Percentiles rank a stretch among this genome's conserved stretches.
phyloP scores from a whole-genome alignment of 1,140 invertebrate genomes.

The Pseudomyrmex concolor region DNA sequence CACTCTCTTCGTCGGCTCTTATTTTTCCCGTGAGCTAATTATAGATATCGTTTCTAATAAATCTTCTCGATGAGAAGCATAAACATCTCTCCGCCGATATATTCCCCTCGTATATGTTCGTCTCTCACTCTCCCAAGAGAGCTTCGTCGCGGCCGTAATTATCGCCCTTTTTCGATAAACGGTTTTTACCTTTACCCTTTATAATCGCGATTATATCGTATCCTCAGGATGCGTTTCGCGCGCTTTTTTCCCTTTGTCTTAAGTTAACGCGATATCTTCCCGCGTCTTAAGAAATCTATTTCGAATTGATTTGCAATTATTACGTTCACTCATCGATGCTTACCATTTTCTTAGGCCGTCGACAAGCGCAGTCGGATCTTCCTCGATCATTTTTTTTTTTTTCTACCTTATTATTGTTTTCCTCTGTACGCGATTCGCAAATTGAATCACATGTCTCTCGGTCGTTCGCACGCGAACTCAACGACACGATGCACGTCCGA shows the following conservation, averaged over 20 bases:
- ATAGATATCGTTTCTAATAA: conserved; percentile 43
- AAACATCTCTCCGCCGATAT: conserved; percentile 50
- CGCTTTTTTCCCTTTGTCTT: background rate
- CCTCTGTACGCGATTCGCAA: background rate
- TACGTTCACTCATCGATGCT: conserved; percentile 40
- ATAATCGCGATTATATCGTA: conserved; percentile 28
- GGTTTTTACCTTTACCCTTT: conserved; percentile 39
- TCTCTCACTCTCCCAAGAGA: conserved; percentile 19
- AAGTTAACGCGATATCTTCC: background rate
- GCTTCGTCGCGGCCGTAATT: conserved; percentile 43
- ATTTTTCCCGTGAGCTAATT: conserved; percentile 48
- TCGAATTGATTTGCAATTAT: background rate
- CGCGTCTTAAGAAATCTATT: background rate
- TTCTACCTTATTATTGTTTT: conserved; percentile 7
- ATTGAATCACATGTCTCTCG: conserved; percentile 38
- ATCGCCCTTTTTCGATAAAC: conserved; percentile 49
- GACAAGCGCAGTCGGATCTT: background rate
- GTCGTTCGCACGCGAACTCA: background rate
- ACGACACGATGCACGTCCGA: conserved; percentile 56
- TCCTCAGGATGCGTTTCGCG: background rate
- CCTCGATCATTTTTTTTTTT: conserved; percentile 53
- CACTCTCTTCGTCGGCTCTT: conserved; percentile 26
- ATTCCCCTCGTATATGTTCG: conserved; percentile 25
- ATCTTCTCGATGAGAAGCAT: conserved; percentile 49
- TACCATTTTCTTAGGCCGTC: conserved; percentile 57